Conservation (phyloP, 2,888 invertebrate genomes). For the Drosophila phalerata region DNA sequence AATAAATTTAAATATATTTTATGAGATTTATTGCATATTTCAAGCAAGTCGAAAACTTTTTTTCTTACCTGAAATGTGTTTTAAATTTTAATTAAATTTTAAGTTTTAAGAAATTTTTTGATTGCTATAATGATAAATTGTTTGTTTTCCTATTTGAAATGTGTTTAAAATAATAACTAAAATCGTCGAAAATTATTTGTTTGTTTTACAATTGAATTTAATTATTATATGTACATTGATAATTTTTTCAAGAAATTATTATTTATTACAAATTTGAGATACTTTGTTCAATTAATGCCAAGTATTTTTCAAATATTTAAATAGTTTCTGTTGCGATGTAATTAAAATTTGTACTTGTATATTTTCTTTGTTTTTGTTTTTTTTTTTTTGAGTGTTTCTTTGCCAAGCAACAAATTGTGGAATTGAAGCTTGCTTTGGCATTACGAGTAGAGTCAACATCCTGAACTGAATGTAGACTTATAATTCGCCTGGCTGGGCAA, state of each 20-base stretch:
- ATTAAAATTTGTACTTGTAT: not conserved
- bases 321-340: not conserved
- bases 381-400: not conserved
- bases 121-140: not conserved
- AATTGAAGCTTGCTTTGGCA: conserved; percentile 7
- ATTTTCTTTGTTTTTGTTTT: conserved; percentile 8
- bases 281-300: not conserved
- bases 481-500: conserved; percentile 54
- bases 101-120: not conserved
- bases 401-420: conserved; percentile 1
- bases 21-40: not conserved
- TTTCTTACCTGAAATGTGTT: not conserved
- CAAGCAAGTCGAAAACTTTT: not conserved
- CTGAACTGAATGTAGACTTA: conserved; percentile 24
- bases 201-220: not conserved
- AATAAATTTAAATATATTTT: conserved; percentile 1
- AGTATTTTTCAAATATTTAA: not conserved
- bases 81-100: conserved; percentile 2
- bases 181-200: no score
- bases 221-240: no score
- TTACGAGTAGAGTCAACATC: conserved; percentile 30
- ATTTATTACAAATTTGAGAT: no score
- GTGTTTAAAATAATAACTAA: no score
- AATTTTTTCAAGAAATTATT: no score
- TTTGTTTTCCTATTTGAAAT: no score